These are phyloP conservation scores for Symphodus melops DNA, from an alignment of 2,113 vertebrate species.

Conservation along the genomic window DNA sequence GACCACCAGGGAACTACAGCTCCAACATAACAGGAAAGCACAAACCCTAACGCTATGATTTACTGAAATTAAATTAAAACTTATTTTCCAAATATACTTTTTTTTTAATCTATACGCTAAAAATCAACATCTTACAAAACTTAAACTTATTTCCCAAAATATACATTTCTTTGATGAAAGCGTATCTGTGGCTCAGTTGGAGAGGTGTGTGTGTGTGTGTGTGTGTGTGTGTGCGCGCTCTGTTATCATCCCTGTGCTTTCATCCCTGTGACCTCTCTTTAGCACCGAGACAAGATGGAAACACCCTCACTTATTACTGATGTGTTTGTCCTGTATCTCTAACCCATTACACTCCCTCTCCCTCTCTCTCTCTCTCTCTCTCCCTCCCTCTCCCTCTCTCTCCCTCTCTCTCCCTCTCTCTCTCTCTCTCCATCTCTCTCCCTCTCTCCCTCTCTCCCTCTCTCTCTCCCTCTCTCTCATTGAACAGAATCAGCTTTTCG, in stretches of 20 bases:
- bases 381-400: not conserved
- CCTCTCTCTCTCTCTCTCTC: not conserved
- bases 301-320: not conserved
- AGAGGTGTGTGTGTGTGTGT: not conserved
- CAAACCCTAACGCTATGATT: too few relatives aligned
- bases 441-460: not conserved
- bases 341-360: not conserved
- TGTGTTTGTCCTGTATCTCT: constrained; percentile 17
- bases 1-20: not conserved
- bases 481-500: constrained; percentile 20
- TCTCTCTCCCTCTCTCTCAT: not conserved
- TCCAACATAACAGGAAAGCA: not conserved
- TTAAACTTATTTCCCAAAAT: too few relatives aligned
- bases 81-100: too few relatives aligned
- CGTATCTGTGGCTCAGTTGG: too few relatives aligned
- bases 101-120: too few relatives aligned
- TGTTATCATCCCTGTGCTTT: constrained; percentile 32
- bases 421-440: not conserved
- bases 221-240: constrained; percentile 26
- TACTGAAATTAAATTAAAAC: too few relatives aligned
- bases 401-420: not conserved
- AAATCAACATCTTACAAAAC: too few relatives aligned
- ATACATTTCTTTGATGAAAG: too few relatives aligned
- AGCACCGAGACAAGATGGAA: constrained; percentile 1
- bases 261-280: constrained; percentile 41